Conservation (phyloP, 2,113 vertebrate genomes). For the Hydrolagus affinis region DNA sequence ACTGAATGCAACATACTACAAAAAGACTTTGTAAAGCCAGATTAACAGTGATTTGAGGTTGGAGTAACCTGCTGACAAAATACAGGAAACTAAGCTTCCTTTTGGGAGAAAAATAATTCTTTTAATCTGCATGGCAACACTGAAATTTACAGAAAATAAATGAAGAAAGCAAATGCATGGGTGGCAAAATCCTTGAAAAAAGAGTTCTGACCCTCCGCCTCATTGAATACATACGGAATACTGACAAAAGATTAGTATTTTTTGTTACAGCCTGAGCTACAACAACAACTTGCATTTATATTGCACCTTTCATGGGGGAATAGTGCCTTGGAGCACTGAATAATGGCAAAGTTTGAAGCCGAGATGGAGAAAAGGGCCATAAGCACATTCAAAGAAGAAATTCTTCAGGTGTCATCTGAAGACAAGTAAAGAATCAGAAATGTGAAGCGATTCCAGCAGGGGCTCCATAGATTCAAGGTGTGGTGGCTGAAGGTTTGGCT, state of each 20-base stretch:
- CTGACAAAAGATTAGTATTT: slow-evolving; percentile 21
- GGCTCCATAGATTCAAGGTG: too few species aligned
- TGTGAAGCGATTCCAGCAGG: too few species aligned
- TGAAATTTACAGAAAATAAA: neutral
- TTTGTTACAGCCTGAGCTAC: slow-evolving; percentile 3
- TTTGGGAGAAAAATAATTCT: neutral
- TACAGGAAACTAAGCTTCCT: neutral
- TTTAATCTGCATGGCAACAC: neutral
- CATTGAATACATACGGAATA: slow-evolving; percentile 2
- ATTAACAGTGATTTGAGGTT: neutral
- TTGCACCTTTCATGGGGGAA: too few species aligned
- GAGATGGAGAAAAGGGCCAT: too few species aligned
- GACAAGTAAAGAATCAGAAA: too few species aligned
- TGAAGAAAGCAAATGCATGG: neutral
- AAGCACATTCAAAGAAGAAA: too few species aligned
- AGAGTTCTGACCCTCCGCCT: neutral
- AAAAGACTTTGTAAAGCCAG: neutral
- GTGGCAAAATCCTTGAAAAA: neutral
- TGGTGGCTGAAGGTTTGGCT: too few species aligned
- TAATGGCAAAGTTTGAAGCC: too few species aligned
- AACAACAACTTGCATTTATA: too few species aligned
- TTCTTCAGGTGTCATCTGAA: too few species aligned
- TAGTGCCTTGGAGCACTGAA: too few species aligned
- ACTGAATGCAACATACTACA: neutral
- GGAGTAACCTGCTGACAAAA: neutral